Evolutionary conservation across 1,140 invertebrate genomes (phyloP), one percentile per base, ranked within the genome.

Genomic region (Calephelis nemesis): DNA sequence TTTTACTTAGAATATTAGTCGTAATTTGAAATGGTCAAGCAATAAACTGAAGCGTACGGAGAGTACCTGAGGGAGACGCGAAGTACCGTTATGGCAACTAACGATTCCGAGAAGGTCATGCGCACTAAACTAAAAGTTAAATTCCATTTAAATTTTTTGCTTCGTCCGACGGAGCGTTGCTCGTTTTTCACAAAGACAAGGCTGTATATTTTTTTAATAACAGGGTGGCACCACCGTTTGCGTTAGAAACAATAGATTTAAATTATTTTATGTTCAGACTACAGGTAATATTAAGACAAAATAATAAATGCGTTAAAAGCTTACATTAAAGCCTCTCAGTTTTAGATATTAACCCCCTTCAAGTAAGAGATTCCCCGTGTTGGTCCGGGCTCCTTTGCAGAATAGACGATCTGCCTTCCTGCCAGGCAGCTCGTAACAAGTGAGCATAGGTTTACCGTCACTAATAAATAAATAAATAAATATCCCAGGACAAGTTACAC

Each of bases 41-140:
- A 69, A 60, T 60, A 60, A 60, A n/a, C 19, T 60, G 54, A 12
- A 72, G 68, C 54, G 69, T 71, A 72, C 66, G 67, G 47, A 75
- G 67, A 63, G 75, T 90, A 89, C 86, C 85, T 87, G 87, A 77
- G 78, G 79, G 78, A 77, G 74, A 66, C 65, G 68, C 69, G 54
- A 66, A 81, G 79, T 89, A 85, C 88, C 87, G 87, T 91, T 91
- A 89, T 77, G 77, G 76, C 76, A 72, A 75, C 74, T 80, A 85
- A 81, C 82, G 77, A 75, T 88, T 91, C 88, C 77, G 65, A 88
- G 88, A 91, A 91, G 87, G 85, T 89, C 85, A 88, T 84, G 84
- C 87, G 81, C 84, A 80, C 74, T 84, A 83, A 84, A 78, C 79
- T 78, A 85, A 87, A 64, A 64, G 45, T 48, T 47, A 47, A 64